Conservation (phyloP, 2,113 vertebrate species). For the Pungitius pungitius region DNA sequence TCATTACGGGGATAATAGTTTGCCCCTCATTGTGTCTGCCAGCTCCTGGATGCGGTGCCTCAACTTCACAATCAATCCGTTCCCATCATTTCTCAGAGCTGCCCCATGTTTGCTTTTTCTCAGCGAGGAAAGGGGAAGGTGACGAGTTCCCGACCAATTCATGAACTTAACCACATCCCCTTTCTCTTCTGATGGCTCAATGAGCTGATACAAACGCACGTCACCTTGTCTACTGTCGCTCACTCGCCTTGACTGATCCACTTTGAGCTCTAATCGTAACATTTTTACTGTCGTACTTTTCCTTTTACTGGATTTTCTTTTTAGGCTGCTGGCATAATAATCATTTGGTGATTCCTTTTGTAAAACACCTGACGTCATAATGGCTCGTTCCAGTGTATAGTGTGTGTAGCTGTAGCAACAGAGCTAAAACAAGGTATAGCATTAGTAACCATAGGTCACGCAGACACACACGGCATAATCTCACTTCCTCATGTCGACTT, state of each 20-base stretch:
- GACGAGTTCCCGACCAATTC: background rate
- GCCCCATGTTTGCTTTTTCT: background rate
- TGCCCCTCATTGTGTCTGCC: slow-evolving; percentile 14
- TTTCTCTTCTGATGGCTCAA: background rate
- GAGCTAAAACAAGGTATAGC: background rate
- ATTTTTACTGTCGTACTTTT: background rate
- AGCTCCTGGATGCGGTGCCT: background rate
- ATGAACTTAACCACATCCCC: slow-evolving; percentile 46
- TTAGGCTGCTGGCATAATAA: background rate
- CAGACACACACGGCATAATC: slow-evolving; percentile 22
- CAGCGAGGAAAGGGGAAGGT: background rate
- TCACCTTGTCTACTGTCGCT: background rate
- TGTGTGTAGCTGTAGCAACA: background rate
- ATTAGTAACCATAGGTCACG: too few species aligned
- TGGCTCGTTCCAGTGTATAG: background rate
- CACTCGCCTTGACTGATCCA: background rate
- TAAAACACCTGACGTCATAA: background rate
- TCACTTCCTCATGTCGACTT: slow-evolving; percentile 50
- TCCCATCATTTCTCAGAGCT: background rate
- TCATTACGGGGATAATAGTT: slow-evolving; percentile 20
- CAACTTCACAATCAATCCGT: background rate
- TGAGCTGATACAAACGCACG: background rate
- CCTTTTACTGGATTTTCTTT: background rate
- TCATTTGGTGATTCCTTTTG: background rate
- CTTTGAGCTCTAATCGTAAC: too few species aligned